Percentiles rank a stretch among this genome's conserved stretches.
phyloP scores from a whole-genome alignment of 2,113 vertebrate genomes.

The Osmerus eperlanus region DNA sequence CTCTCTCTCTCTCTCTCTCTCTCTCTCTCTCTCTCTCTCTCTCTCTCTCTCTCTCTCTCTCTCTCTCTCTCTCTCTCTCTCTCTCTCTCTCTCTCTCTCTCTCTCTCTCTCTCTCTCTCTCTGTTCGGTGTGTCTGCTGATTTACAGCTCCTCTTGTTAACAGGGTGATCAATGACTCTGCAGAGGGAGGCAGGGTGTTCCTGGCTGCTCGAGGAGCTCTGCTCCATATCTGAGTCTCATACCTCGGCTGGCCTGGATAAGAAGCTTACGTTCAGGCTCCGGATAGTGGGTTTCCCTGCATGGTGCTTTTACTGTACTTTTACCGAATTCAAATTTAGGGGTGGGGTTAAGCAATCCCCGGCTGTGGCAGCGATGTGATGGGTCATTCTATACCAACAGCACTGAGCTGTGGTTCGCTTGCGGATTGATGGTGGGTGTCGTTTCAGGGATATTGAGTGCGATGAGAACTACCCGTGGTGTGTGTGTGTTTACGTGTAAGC shows the following conservation, averaged over 20 bases:
- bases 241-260: constrained; percentile 45
- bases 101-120: not conserved
- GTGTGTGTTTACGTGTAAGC: constrained; percentile 19
- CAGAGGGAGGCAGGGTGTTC: constrained; percentile 14
- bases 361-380: constrained; percentile 19
- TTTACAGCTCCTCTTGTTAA: constrained; percentile 43
- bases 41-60: not conserved
- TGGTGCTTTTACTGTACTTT: constrained; percentile 36
- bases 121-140: constrained; percentile 20
- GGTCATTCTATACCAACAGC: constrained; percentile 5
- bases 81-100: not conserved
- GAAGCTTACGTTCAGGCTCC: constrained; percentile 52
- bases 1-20: not conserved
- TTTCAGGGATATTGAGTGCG: constrained; percentile 13
- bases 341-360: not conserved
- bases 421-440: not conserved
- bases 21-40: not conserved
- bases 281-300: constrained; percentile 47
- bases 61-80: not conserved
- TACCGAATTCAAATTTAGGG: constrained; percentile 45
- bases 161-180: constrained; percentile 39
- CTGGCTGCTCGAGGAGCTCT: not conserved
- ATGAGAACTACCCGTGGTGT: not conserved
- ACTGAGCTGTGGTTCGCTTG: constrained; percentile 7
- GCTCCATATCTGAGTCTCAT: constrained; percentile 31